phyloP scores from a whole-genome alignment of 2,797 vertebrate genomes.

The Enteromius unitaeniatus region DNA sequence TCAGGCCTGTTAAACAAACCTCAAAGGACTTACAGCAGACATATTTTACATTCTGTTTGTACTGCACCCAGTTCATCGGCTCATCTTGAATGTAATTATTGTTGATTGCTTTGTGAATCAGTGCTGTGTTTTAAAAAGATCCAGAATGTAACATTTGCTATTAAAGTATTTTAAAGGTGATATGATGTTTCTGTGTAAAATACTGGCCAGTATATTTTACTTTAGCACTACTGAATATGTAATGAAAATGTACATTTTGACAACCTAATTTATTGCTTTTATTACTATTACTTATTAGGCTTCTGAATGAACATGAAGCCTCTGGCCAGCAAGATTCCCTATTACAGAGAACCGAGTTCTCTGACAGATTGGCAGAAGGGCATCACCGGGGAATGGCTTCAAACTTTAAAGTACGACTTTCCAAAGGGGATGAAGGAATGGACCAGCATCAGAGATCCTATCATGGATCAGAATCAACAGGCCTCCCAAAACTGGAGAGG shows the following conservation, averaged over 20 bases:
- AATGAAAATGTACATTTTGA: not conserved
- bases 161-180: not conserved
- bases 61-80: conserved; percentile 1
- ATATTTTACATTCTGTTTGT: conserved; percentile 12
- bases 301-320: conserved; percentile 63
- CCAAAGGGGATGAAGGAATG: not conserved
- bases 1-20: not conserved
- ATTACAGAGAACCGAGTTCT: not conserved
- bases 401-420: not conserved
- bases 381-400: not conserved
- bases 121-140: not conserved
- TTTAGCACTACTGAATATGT: not conserved
- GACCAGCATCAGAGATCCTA: conserved; percentile 10
- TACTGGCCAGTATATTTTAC: not conserved
- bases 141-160: not conserved
- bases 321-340: conserved; percentile 33
- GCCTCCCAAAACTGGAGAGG: not conserved
- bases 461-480: not conserved
- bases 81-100: not conserved
- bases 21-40: not conserved
- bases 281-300: conserved; percentile 58
- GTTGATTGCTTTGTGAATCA: not conserved
- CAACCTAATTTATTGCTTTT: not conserved
- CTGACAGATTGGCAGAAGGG: conserved; percentile 1
- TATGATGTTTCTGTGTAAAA: not conserved